Evolutionary conservation across 2,113 vertebrate species (phyloP).

Genomic region (Lipophrys pholis): DNA sequence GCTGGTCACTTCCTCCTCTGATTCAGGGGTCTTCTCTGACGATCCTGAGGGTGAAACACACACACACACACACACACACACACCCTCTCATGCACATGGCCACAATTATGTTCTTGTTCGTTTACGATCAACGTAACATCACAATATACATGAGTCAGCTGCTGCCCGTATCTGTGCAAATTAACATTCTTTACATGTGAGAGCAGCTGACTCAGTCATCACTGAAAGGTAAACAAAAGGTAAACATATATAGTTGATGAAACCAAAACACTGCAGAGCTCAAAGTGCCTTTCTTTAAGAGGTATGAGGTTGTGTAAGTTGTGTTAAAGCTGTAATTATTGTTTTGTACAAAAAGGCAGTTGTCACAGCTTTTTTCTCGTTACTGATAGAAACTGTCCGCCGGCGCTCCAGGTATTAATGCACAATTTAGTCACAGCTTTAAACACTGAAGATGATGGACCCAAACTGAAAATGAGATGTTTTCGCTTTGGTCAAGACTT

Average conservation of each 20-base stretch:
- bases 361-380: constrained; percentile 6
- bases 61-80: constrained; percentile 5
- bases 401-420: constrained; percentile 10
- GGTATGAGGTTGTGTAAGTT: constrained; percentile 43
- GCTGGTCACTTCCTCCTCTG: constrained; percentile 46
- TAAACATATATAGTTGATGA: constrained; percentile 6
- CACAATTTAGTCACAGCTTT: not conserved
- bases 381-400: constrained; percentile 32
- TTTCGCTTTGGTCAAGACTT: no score
- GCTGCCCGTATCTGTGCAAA: constrained; percentile 3
- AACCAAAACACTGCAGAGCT: constrained; percentile 45
- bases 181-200: constrained; percentile 49
- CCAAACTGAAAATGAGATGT: not conserved
- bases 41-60: not conserved
- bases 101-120: constrained; percentile 47
- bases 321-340: constrained; percentile 55
- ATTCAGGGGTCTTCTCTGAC: constrained; percentile 31
- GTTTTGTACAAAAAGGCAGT: constrained; percentile 5
- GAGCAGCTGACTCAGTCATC: constrained; percentile 10
- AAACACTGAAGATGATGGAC: constrained; percentile 1
- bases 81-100: constrained; percentile 19
- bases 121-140: constrained; percentile 44
- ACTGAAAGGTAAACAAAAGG: constrained; percentile 29
- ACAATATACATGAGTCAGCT: constrained; percentile 33
- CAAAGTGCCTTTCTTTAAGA: constrained; percentile 25